These are phyloP conservation scores for Aspidiotus rigidus DNA, from an alignment of 2,888 invertebrate species.

Conservation along the genomic window DNA sequence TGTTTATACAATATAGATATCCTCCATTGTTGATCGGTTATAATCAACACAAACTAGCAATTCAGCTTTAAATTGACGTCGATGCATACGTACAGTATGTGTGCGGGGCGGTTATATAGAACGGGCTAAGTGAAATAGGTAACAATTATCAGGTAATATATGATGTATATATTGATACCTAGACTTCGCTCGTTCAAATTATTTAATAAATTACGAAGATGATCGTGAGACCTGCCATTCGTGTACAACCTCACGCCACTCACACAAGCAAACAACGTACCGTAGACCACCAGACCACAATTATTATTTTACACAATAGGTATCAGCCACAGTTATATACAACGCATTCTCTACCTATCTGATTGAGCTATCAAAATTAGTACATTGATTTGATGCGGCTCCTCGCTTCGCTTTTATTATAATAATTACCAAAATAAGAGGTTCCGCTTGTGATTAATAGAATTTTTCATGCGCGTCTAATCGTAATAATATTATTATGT, in stretches of 20 bases:
- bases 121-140: not conserved
- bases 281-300: conserved; percentile 13
- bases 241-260: conserved; percentile 13
- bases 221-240: conserved; percentile 25
- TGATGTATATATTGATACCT: conserved; percentile 3
- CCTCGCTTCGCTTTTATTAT: conserved; percentile 25
- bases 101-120: no score
- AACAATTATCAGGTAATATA: conserved; percentile 4
- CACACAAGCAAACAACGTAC: conserved; percentile 4
- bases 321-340: conserved; percentile 1
- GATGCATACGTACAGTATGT: no score
- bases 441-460: conserved; percentile 32
- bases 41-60: no score
- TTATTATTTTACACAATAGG: conserved; percentile 18
- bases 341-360: not conserved
- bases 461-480: conserved; percentile 24
- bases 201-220: conserved; percentile 16
- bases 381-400: conserved; percentile 23
- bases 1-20: no score
- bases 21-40: no score
- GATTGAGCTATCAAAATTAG: conserved; percentile 30
- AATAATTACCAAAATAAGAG: conserved; percentile 32
- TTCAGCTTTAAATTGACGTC: no score
- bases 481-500: conserved; percentile 15
- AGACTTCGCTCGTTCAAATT: conserved; percentile 2